Percentiles rank a stretch among this genome's conserved stretches.
Conservation (phyloP, 2,797 vertebrate genomes). For the Buceros bicornis region DNA sequence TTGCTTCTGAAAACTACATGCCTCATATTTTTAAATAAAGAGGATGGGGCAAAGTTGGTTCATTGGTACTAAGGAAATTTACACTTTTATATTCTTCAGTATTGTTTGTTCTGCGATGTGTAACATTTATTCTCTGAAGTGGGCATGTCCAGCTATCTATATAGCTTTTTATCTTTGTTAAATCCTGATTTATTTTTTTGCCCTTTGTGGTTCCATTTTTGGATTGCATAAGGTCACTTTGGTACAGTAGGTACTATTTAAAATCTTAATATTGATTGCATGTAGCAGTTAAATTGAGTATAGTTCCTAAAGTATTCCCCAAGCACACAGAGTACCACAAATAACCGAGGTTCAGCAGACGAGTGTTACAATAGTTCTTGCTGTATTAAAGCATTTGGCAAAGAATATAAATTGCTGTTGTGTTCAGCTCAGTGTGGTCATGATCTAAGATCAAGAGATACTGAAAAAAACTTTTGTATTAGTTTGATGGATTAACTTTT, state of each 20-base stretch:
- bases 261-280: not conserved
- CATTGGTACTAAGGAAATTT: not conserved
- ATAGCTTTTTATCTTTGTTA: not conserved
- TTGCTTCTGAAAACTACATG: not conserved
- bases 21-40: not conserved
- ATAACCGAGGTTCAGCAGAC: not conserved
- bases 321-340: not conserved
- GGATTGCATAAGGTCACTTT: not conserved
- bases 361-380: not conserved
- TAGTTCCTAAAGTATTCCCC: not conserved
- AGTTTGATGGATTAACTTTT: constrained; percentile 2
- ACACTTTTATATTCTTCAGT: not conserved
- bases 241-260: not conserved
- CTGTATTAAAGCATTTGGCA: not conserved
- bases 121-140: not conserved
- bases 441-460: constrained; percentile 29
- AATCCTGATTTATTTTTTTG: not conserved
- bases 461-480: not conserved
- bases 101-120: not conserved
- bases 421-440: not conserved
- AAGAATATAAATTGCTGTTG: not conserved
- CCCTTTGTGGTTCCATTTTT: not conserved
- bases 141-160: not conserved
- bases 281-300: not conserved
- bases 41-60: not conserved